A percentile compares a stretch with the other conserved stretches of the same genome.
phyloP scores from a whole-genome alignment of 2,113 vertebrate species.

The Eubucco bourcierii region DNA sequence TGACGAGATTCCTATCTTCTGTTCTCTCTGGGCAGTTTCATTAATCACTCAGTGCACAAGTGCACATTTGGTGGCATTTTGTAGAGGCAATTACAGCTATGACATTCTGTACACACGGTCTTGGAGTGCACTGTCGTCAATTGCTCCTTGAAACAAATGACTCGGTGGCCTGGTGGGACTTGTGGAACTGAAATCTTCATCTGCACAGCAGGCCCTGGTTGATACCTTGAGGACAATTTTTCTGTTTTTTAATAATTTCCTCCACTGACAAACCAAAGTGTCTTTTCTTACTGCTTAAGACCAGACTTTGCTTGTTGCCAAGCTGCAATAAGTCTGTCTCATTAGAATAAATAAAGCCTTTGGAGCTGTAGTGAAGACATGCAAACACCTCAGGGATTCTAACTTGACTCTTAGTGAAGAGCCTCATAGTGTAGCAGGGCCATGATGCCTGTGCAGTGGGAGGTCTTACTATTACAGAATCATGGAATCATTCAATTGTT shows the following conservation, averaged over 20 bases:
- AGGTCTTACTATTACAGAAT: too few relatives aligned
- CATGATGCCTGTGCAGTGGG: fast-evolving
- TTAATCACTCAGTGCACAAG: background rate
- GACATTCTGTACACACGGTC: background rate
- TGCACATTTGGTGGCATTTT: background rate
- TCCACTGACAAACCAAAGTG: background rate
- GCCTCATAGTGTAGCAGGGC: background rate
- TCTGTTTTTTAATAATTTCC: background rate
- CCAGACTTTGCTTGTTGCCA: background rate
- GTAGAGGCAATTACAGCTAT: background rate
- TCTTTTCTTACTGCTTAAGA: background rate
- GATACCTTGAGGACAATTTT: background rate
- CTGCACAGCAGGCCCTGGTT: background rate
- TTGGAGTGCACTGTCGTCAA: background rate
- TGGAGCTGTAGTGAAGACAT: background rate
- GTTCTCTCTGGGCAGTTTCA: background rate
- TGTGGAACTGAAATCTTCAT: background rate
- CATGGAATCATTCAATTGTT: too few relatives aligned
- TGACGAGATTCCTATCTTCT: background rate
- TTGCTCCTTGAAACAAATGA: background rate
- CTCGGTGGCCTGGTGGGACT: background rate
- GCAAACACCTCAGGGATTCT: background rate
- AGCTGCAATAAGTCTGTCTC: background rate
- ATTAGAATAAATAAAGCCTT: background rate
- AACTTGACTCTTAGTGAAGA: background rate